Percentiles rank a stretch among this genome's conserved stretches.
Evolutionary conservation across 2,888 invertebrate genomes (phyloP).

Genomic region (Sisyra nigra): DNA sequence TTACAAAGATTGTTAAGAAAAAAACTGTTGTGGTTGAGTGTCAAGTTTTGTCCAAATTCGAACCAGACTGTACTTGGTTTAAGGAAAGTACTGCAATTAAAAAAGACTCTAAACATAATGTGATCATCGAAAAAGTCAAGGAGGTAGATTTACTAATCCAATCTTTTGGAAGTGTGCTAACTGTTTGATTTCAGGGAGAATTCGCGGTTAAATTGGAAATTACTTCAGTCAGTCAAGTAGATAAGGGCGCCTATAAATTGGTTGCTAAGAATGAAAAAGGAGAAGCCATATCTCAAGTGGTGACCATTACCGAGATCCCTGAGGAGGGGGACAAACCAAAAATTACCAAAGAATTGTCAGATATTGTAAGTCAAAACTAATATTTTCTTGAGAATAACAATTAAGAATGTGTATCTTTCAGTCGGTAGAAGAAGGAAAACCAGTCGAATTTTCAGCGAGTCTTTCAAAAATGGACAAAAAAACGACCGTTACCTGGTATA

Average conservation of each 20-base stretch:
- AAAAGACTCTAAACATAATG: constrained; percentile 59
- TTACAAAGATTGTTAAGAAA: constrained; percentile 82
- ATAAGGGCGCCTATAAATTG: constrained; percentile 80
- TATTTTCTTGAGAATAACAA: background rate
- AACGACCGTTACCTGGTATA: constrained; percentile 73
- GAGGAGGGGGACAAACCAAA: constrained; percentile 68
- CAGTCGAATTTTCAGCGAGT: constrained; percentile 60
- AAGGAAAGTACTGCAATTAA: constrained; percentile 67
- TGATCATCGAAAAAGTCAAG: constrained; percentile 62
- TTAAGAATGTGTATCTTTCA: constrained; percentile 18
- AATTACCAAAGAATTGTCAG: constrained; percentile 58
- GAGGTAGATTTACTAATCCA: constrained; percentile 33
- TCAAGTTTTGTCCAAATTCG: constrained; percentile 82
- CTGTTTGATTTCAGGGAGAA: constrained; percentile 47
- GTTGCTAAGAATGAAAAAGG: constrained; percentile 88
- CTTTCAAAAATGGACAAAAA: constrained; percentile 63
- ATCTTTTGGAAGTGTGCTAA: constrained; percentile 1
- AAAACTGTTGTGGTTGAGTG: constrained; percentile 88
- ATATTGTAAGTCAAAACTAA: constrained; percentile 40
- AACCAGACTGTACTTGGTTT: constrained; percentile 87
- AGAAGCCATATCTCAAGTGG: constrained; percentile 75
- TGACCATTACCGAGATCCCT: constrained; percentile 73
- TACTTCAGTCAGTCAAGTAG: constrained; percentile 58
- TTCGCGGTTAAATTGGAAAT: constrained; percentile 84
- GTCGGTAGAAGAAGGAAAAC: constrained; percentile 53